phyloP scores from a whole-genome alignment of 1,140 invertebrate genomes.

The Neoseiulus cucumeris region DNA sequence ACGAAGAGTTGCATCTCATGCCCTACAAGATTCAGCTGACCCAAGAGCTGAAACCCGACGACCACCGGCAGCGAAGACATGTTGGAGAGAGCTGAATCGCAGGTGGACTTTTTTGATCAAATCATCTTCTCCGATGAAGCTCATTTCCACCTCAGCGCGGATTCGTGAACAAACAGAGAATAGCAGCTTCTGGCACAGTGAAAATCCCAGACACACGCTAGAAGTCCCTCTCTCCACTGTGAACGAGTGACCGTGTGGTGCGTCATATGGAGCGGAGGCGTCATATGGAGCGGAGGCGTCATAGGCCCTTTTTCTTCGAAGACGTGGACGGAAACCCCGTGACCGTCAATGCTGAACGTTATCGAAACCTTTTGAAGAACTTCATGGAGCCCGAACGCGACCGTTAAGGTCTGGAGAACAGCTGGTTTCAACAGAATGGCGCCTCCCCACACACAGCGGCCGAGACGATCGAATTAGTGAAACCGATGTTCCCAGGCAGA shows the following conservation, averaged over 20 bases:
- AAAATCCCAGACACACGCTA: conserved; percentile 3
- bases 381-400: background rate
- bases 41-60: no score
- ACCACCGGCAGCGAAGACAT: no score
- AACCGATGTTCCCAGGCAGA: conserved; percentile 9
- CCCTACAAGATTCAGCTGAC: no score
- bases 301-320: conserved; percentile 17
- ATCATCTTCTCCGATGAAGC: no score
- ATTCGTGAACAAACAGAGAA: conserved; percentile 12
- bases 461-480: background rate
- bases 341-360: conserved; percentile 12
- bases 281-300: conserved; percentile 13
- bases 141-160: no score
- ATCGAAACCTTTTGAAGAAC: background rate
- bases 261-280: conserved; percentile 11
- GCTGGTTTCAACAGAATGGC: conserved; percentile 18
- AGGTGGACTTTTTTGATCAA: no score
- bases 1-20: no score
- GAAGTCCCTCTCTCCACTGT: conserved; percentile 12
- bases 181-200: conserved; percentile 11
- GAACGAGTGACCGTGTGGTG: conserved; percentile 16
- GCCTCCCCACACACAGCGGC: conserved; percentile 11
- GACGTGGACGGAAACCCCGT: conserved; percentile 7
- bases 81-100: no score
- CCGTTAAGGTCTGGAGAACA: no score